Base-by-base conservation (phyloP, 2,888 invertebrate species). In the Heliconius charithonia region DNA sequence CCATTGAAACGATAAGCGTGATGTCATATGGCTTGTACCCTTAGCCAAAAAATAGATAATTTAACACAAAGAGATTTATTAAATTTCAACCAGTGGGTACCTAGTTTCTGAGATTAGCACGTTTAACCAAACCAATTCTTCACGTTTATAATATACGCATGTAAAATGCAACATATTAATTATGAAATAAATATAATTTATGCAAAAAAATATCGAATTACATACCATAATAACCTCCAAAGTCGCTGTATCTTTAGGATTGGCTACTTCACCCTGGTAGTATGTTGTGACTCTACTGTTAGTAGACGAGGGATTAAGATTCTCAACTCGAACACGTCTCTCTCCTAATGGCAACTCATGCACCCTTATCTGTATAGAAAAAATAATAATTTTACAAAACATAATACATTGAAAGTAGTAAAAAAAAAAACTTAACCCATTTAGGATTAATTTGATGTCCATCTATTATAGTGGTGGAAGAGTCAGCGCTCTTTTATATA, bases 281-380 rank as follows among this genome's bases (percentile, higher is more conserved):
- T 98, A 98, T 94, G 98, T 98, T 19, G 97, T 97, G 56, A 98
- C 96, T 77, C 97, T 96, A 22, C 98, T 98, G 92, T 98, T 98
- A 0, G 96, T 94, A 84, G 98, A 98, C 9, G 95, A 93, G 6
- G 93, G 91, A 90, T 98, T 98, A 76, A 98, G 96, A 41, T 97
- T 97, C 85, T 95, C 90, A 65, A 97, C 95, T 69, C 97, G 95
- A 76, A 97, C 95, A 83, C 95, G 96, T 71, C 95, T 95, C 82
- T 96, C 96, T 16, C 97, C 97, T 45, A 93, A 88, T 0, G 98
- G 97, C 76, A 98, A 85, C 87, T 97, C 95, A 80, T 95, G 92
- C 0, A 97, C 96, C 70, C 94, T 91, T 77, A 96, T 93, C 96
- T 97, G 90, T 19, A 59, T 75, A 59, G 27, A 32, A 0, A 32